These are phyloP conservation scores for Hirundo rustica DNA, from an alignment of 2,797 vertebrate species.

Conservation along the genomic window DNA sequence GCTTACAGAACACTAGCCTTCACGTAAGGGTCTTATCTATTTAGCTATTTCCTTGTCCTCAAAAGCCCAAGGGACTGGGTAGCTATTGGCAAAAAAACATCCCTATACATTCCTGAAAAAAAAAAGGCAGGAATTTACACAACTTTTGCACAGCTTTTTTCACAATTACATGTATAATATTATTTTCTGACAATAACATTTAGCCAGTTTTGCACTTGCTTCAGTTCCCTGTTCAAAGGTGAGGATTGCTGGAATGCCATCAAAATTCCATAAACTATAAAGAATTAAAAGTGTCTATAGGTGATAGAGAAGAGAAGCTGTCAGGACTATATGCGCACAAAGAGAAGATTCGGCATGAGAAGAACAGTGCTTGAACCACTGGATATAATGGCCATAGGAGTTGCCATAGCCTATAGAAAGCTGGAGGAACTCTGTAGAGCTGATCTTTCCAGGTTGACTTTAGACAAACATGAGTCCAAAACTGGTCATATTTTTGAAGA, in stretches of 20 bases:
- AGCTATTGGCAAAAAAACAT: background rate
- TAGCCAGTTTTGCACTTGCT: background rate
- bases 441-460: background rate
- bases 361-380: background rate
- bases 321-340: background rate
- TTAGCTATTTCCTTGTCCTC: background rate
- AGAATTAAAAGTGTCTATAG: background rate
- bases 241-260: background rate
- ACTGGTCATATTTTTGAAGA: background rate
- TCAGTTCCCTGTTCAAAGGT: background rate
- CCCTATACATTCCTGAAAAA: background rate
- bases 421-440: background rate
- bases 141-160: background rate
- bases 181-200: background rate
- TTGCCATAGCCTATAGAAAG: background rate
- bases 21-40: background rate
- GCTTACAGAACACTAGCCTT: background rate
- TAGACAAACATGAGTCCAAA: background rate
- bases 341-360: background rate
- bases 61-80: background rate
- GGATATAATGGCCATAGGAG: background rate
- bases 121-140: background rate
- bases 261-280: background rate
- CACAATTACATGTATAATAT: background rate
- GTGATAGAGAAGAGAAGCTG: background rate